phyloP scores from a whole-genome alignment of 2,797 vertebrate genomes.

The Mycteria americana region DNA sequence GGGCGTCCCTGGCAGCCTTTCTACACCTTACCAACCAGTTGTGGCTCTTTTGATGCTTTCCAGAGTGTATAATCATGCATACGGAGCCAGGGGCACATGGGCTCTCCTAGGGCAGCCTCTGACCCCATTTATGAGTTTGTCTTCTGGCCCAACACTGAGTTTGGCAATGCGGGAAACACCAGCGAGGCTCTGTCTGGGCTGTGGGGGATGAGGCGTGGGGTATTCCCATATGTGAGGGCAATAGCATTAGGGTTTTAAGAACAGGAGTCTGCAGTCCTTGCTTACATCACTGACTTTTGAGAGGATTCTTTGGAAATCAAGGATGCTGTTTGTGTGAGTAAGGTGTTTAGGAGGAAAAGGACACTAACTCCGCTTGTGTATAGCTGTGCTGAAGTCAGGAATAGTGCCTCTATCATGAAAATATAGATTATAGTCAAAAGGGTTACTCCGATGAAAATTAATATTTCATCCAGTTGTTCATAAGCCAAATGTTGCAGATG shows the following conservation, averaged over 20 bases:
- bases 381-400: neutral
- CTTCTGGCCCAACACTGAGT: neutral
- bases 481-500: neutral
- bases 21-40: neutral
- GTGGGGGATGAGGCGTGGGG: accelerated
- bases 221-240: neutral
- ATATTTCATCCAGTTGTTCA: neutral
- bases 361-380: neutral
- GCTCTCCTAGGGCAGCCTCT: neutral
- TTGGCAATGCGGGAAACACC: neutral
- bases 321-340: neutral
- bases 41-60: neutral
- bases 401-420: neutral
- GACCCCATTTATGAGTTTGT: neutral
- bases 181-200: neutral
- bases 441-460: neutral
- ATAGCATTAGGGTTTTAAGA: neutral
- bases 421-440: neutral
- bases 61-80: neutral
- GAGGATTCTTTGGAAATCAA: neutral
- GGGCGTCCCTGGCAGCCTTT: neutral
- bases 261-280: neutral
- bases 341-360: neutral
- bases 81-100: accelerated
- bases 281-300: neutral